Evolutionary conservation across 2,113 vertebrate genomes (phyloP).

Genomic region (Scopus umbretta): DNA sequence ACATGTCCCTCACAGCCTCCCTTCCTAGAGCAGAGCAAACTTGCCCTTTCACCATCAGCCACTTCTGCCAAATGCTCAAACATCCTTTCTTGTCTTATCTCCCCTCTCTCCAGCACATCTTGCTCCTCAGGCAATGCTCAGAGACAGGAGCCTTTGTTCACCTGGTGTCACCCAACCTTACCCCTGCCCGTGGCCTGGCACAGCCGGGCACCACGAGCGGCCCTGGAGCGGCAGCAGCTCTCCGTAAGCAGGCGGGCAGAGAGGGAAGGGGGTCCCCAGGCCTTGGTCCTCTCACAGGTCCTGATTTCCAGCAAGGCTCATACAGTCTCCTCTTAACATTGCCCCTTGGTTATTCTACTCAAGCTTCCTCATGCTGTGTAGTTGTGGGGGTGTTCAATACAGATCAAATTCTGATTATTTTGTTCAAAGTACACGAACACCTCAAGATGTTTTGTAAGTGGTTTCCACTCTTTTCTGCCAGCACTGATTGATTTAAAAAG

Average conservation of each 20-base stretch:
- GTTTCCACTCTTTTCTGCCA: background rate
- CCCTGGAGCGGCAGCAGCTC: background rate
- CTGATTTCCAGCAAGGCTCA: background rate
- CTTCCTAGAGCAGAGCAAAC: background rate
- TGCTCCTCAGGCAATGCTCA: background rate
- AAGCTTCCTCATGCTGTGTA: background rate
- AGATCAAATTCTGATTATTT: background rate
- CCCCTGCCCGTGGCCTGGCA: accelerated
- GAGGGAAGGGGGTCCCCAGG: background rate
- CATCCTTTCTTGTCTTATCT: background rate
- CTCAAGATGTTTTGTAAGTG: background rate
- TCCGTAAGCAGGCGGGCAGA: background rate
- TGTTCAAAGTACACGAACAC: background rate
- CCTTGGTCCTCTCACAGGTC: accelerated
- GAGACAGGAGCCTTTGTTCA: background rate
- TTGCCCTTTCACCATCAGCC: background rate
- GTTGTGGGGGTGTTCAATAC: background rate
- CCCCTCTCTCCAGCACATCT: background rate
- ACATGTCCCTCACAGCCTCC: accelerated
- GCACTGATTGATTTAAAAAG: background rate
- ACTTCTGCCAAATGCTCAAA: background rate
- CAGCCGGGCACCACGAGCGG: background rate
- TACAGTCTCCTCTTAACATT: background rate
- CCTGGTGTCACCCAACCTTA: background rate
- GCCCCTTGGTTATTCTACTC: background rate